These are phyloP conservation scores for Odontophorus gujanensis DNA, from an alignment of 2,113 vertebrate genomes.

Conservation along the genomic window DNA sequence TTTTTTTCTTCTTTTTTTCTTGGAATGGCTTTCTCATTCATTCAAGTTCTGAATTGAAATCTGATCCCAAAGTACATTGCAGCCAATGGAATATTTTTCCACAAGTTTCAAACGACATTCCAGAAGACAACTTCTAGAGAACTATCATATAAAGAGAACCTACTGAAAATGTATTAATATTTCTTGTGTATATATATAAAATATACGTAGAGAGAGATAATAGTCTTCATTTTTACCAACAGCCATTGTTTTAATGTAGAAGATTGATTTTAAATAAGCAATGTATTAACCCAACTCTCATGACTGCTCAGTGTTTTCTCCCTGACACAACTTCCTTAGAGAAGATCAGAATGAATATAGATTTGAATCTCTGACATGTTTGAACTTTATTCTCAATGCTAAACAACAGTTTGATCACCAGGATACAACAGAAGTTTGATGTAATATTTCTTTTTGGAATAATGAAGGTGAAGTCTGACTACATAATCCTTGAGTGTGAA, in stretches of 20 bases:
- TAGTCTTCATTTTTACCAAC: not conserved
- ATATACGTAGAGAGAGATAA: not conserved
- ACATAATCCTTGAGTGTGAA: not conserved
- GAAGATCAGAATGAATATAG: not conserved
- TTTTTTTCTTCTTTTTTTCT: not conserved
- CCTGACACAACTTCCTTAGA: not conserved
- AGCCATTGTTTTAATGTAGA: not conserved
- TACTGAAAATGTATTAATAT: not conserved
- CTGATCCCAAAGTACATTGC: not conserved
- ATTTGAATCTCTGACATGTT: not conserved
- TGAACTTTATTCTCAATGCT: not conserved
- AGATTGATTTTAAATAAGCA: not conserved
- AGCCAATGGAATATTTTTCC: not conserved
- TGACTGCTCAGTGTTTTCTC: not conserved
- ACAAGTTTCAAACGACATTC: not conserved
- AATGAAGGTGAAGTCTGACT: not conserved
- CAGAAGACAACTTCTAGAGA: not conserved
- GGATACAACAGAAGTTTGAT: not conserved
- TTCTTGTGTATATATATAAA: not conserved
- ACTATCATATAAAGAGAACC: not conserved
- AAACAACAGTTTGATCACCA: not conserved
- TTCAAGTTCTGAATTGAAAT: not conserved
- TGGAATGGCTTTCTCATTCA: not conserved
- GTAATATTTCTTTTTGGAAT: constrained; percentile 9
- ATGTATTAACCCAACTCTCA: not conserved